Evolutionary conservation across 2,888 invertebrate species (phyloP), one percentile per base, ranked within the genome.

Genomic region (Drosophila aldrichi): DNA sequence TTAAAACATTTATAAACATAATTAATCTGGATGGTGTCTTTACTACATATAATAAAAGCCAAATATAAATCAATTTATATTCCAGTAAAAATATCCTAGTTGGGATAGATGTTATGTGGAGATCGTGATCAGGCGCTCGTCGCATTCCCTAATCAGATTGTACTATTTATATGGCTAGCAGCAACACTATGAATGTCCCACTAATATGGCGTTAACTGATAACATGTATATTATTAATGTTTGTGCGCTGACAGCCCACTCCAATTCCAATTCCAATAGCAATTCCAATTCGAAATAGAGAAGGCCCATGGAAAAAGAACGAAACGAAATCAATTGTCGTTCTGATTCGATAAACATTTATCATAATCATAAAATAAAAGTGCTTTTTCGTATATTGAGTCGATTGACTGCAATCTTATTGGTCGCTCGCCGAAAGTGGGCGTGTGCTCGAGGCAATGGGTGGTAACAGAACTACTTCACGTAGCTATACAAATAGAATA

Each of bases 291-390:
- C 14, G 20, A 36, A 49, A 49, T 49, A 49, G 49, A 52, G 36
- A 51, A 54, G 64, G 52, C 68, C 58, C 44, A 40, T 44, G 63
- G 20, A 58, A 48, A 20, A 18, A 38, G 43, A n/a, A 38, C 16
- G 22, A 49, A 80, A 70, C 64, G 57, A 58, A 72, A 54, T 62
- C 77, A 74, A 81, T 82, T 81, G 83, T 77, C 78, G 81, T 86
- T 91, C 78, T 85, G 88, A 91, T 91, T 91, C 91, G 91, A 91
- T 91, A 91, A 91, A 91, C 76, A 82, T 91, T 91, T 91, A 91
- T 91, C 91, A 87, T 89, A 91, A 82, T 82, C 83, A 81, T 85
- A 82, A 85, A 80, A 75, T 74, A 84, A 76, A 79, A 85, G 66
- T 71, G 72, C 66, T 72, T 82, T 78, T 62, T 52, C 51, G 38